Percentiles rank a stretch among this genome's conserved stretches.
Evolutionary conservation across 2,113 vertebrate genomes (phyloP).

Genomic region (Myotis yumanensis): DNA sequence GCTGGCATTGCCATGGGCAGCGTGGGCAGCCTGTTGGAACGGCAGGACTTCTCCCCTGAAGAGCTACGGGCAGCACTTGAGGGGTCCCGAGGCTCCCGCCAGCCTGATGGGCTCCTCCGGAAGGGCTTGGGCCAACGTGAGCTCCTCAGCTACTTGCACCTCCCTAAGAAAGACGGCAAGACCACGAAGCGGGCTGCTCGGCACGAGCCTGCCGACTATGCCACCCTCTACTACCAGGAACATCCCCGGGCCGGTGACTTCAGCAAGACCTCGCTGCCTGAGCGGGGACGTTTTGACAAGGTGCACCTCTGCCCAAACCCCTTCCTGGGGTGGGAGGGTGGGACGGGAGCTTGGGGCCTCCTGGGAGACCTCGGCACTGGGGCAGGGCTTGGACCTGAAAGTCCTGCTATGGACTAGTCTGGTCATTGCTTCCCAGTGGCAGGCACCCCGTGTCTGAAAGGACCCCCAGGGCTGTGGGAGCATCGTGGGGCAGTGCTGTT

Average conservation of each 20-base stretch:
- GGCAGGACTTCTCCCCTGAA: constrained; percentile 89
- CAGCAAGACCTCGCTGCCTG: constrained; percentile 94
- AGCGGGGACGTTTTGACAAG: constrained; percentile 95
- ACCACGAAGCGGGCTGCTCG: constrained; percentile 85
- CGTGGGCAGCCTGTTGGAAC: constrained; percentile 96
- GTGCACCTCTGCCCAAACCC: constrained; percentile 72
- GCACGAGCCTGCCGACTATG: constrained; percentile 86
- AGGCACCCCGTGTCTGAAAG: background rate
- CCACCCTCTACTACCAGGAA: constrained; percentile 90
- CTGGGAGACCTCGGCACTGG: accelerated
- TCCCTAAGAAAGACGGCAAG: constrained; percentile 92
- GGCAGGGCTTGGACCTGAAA: background rate
- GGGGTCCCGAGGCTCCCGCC: constrained; percentile 89
- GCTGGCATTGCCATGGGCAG: constrained; percentile 93
- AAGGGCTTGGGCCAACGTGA: constrained; percentile 94
- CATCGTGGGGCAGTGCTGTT: accelerated
- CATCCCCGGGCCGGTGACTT: constrained; percentile 91
- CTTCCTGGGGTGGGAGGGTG: background rate
- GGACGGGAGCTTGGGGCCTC: background rate
- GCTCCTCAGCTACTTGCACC: constrained; percentile 94
- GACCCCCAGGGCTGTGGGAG: background rate
- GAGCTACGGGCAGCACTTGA: constrained; percentile 84
- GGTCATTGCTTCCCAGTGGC: background rate
- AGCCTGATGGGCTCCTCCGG: constrained; percentile 90
- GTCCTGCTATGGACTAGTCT: background rate